phyloP scores from a whole-genome alignment of 2,888 invertebrate genomes.

The Agrochola lota region DNA sequence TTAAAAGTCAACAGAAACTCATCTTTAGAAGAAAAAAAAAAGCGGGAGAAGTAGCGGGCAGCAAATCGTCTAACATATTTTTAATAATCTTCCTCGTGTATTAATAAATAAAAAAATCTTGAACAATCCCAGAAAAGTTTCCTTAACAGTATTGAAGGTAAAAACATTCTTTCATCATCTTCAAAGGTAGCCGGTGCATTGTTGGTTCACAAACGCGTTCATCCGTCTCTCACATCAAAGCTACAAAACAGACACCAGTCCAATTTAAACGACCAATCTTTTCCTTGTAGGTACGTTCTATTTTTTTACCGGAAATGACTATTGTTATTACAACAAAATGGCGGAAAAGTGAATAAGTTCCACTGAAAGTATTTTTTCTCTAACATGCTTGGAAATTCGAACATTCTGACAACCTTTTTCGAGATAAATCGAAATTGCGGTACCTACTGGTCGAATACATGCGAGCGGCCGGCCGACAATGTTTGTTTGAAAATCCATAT shows the following conservation, averaged over 20 bases:
- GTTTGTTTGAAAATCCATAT: no score
- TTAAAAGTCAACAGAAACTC: not conserved
- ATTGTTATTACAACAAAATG: slow-evolving; percentile 35
- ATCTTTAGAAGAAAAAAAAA: no score
- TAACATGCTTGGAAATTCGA: no score
- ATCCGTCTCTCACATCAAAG: slow-evolving; percentile 46
- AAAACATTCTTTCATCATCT: slow-evolving; percentile 1
- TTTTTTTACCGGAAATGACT: slow-evolving; percentile 32
- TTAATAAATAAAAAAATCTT: not conserved
- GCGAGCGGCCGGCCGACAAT: no score
- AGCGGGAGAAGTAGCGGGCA: no score
- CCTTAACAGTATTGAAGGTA: not conserved
- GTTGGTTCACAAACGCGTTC: slow-evolving; percentile 28
- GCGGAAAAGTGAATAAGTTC: slow-evolving; percentile 35
- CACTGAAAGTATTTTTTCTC: slow-evolving; percentile 17
- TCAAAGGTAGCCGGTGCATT: slow-evolving; percentile 31
- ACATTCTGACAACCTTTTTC: no score
- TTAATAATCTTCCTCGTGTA: not conserved
- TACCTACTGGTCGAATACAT: no score
- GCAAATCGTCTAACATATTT: not conserved
- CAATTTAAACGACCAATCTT: slow-evolving; percentile 33
- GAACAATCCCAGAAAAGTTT: not conserved
- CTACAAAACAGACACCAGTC: slow-evolving; percentile 19
- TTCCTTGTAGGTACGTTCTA: slow-evolving; percentile 4
- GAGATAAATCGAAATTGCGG: no score